These are phyloP conservation scores for Sebastes vulpes DNA, from an alignment of 2,797 vertebrate genomes.

Conservation along the genomic window DNA sequence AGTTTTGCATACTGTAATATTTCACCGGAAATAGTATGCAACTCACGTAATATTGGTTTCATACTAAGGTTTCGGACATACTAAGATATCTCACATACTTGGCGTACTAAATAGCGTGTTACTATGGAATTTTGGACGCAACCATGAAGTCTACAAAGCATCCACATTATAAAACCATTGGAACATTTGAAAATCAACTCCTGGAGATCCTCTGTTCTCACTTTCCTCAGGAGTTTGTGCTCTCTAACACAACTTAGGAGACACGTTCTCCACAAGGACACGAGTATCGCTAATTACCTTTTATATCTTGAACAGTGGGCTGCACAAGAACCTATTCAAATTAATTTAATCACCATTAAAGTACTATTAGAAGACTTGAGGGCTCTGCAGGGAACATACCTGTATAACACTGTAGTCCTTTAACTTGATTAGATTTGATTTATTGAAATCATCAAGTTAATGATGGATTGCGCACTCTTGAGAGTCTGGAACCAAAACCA, in stretches of 20 bases:
- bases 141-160: not conserved
- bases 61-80: too few relatives aligned
- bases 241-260: not conserved
- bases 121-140: too few relatives aligned
- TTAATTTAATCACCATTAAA: slow-evolving; percentile 37
- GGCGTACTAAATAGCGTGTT: too few relatives aligned
- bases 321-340: slow-evolving; percentile 35
- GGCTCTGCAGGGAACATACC: slow-evolving; percentile 1
- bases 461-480: not conserved
- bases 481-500: not conserved
- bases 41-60: too few relatives aligned
- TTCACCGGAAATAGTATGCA: too few relatives aligned
- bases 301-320: slow-evolving; percentile 15
- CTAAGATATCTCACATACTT: too few relatives aligned
- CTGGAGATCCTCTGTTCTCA: not conserved
- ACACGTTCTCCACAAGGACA: slow-evolving; percentile 20
- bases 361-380: slow-evolving; percentile 17
- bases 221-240: not conserved
- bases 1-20: too few relatives aligned
- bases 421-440: slow-evolving; percentile 39
- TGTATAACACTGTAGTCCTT: slow-evolving; percentile 24
- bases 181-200: not conserved
- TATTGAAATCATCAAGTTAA: slow-evolving; percentile 29
- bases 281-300: slow-evolving; percentile 35
- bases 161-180: not conserved